Conservation (phyloP, 2,797 vertebrate species). For the Amniataba percoides region DNA sequence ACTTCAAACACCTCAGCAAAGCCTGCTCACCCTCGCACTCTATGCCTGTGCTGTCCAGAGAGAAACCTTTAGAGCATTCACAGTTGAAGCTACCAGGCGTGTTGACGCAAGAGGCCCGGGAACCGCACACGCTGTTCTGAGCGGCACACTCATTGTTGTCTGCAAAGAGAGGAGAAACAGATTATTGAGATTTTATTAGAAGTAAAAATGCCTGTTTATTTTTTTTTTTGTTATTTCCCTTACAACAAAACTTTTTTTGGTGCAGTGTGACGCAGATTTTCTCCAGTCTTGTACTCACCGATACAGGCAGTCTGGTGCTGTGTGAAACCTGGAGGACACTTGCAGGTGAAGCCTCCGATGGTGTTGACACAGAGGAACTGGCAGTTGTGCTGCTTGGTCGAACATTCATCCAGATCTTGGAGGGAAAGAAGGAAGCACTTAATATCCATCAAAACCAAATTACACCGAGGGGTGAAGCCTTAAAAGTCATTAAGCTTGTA, state of each 20-base stretch:
- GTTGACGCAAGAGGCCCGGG: slow-evolving; percentile 90
- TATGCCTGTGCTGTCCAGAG: slow-evolving; percentile 87
- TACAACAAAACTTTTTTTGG: background rate
- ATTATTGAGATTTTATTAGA: background rate
- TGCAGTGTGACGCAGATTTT: background rate
- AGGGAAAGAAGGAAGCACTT: slow-evolving; percentile 22
- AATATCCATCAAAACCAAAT: background rate
- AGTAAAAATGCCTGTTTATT: background rate
- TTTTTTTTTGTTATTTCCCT: background rate
- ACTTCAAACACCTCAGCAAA: no score
- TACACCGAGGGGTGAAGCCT: background rate
- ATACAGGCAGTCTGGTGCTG: slow-evolving; percentile 98
- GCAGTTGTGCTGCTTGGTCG: slow-evolving; percentile 98
- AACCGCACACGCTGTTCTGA: slow-evolving; percentile 87
- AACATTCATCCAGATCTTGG: slow-evolving; percentile 96
- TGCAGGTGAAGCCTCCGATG: slow-evolving; percentile 97
- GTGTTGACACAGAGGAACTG: slow-evolving; percentile 99
- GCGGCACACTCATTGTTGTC: slow-evolving; percentile 95
- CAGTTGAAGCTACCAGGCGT: slow-evolving; percentile 97
- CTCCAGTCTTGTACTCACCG: slow-evolving; percentile 81
- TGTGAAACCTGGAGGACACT: slow-evolving; percentile 96
- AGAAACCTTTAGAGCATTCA: slow-evolving; percentile 93
- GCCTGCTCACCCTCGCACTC: slow-evolving; percentile 90
- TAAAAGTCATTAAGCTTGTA: background rate
- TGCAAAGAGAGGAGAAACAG: slow-evolving; percentile 65